A percentile compares a stretch with the other conserved stretches of the same genome.
These are phyloP conservation scores for Tonatia bakeri DNA, from an alignment of 2,113 vertebrate genomes.

Conservation along the genomic window DNA sequence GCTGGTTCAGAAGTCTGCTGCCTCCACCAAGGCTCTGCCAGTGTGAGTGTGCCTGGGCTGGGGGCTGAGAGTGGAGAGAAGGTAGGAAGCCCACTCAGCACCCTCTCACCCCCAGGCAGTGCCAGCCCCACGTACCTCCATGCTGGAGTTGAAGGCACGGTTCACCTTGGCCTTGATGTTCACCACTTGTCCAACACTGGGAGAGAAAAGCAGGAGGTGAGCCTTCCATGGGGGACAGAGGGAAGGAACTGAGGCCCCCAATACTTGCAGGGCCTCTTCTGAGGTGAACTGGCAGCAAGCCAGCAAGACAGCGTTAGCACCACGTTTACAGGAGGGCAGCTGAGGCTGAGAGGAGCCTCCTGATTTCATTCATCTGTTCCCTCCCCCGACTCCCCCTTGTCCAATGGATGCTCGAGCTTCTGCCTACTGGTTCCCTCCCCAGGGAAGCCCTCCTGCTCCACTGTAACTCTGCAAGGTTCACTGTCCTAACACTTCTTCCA, in stretches of 20 bases:
- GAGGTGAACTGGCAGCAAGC: neutral
- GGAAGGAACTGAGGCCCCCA: neutral
- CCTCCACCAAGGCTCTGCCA: neutral
- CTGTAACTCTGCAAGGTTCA: neutral
- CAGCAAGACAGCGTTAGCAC: neutral
- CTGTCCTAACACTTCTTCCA: neutral
- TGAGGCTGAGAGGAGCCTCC: neutral
- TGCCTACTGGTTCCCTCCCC: neutral
- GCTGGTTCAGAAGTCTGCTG: neutral
- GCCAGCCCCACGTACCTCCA: slow-evolving; percentile 90
- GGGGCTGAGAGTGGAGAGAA: neutral
- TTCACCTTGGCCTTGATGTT: slow-evolving; percentile 98
- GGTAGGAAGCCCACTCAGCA: neutral
- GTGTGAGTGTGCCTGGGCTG: neutral
- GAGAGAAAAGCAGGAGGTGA: slow-evolving; percentile 60
- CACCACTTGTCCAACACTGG: slow-evolving; percentile 94
- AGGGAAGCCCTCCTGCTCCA: neutral
- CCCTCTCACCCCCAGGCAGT: neutral
- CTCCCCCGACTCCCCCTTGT: no score
- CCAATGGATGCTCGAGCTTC: neutral
- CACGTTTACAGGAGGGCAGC: neutral
- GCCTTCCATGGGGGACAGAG: neutral
- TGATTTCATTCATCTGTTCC: neutral
- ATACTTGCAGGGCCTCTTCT: neutral
- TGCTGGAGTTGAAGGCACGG: slow-evolving; percentile 96